phyloP scores from a whole-genome alignment of 2,888 invertebrate genomes.

The Tubiluchus corallicola region DNA sequence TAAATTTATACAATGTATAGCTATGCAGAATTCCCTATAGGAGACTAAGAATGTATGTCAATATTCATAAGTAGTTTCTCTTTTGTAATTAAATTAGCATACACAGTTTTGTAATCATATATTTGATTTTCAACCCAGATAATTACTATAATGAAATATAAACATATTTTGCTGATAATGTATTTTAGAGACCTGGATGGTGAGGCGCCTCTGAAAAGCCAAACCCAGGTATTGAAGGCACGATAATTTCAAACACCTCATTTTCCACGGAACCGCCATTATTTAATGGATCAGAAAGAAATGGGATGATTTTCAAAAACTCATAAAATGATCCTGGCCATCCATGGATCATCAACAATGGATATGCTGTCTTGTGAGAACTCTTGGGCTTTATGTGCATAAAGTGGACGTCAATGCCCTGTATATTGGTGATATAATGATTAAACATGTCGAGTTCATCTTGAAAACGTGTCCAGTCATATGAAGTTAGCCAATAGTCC shows the following conservation, averaged over 20 bases:
- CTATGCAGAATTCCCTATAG: too few relatives aligned
- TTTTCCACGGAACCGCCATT: slow-evolving; percentile 5
- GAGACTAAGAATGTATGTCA: too few relatives aligned
- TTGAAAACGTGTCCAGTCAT: slow-evolving; percentile 51
- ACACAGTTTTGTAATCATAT: too few relatives aligned
- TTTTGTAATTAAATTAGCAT: too few relatives aligned
- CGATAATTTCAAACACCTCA: slow-evolving; percentile 29
- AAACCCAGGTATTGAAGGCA: slow-evolving; percentile 37
- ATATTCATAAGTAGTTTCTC: too few relatives aligned
- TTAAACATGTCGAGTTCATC: slow-evolving; percentile 48
- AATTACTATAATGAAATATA: slow-evolving; percentile 7
- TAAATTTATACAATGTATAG: too few relatives aligned
- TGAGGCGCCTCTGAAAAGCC: slow-evolving; percentile 38
- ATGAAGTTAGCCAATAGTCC: slow-evolving; percentile 51
- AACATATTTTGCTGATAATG: slow-evolving; percentile 36
- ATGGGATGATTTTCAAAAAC: slow-evolving; percentile 44
- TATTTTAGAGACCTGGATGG: slow-evolving; percentile 32
- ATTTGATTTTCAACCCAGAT: neutral
- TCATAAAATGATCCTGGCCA: slow-evolving; percentile 70
- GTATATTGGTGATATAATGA: slow-evolving; percentile 55
- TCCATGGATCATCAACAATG: slow-evolving; percentile 55
- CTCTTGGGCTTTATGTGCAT: slow-evolving; percentile 42
- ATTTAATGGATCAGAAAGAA: slow-evolving; percentile 36
- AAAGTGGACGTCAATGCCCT: slow-evolving; percentile 56
- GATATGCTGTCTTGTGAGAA: slow-evolving; percentile 33